Percentiles rank a stretch among this genome's conserved stretches.
phyloP scores from a whole-genome alignment of 2,113 vertebrate species.

The Leuciscus idus region DNA sequence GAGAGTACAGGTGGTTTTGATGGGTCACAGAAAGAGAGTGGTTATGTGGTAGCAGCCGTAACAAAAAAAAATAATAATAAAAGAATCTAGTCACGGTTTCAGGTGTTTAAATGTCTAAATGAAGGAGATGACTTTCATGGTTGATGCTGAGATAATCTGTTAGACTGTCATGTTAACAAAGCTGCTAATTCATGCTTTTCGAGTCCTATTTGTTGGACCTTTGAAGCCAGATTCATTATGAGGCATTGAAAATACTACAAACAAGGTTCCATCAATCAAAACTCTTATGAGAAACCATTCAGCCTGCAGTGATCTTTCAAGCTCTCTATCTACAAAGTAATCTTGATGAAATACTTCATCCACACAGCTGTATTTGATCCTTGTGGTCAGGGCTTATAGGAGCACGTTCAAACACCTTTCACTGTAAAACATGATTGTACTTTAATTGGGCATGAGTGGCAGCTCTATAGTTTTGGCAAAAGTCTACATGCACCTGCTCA shows the following conservation, averaged over 20 bases:
- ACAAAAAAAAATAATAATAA: not conserved
- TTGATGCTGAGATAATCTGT: not conserved
- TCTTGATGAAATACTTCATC: conserved; percentile 52
- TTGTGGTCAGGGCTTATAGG: conserved; percentile 25
- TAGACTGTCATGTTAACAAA: conserved; percentile 52
- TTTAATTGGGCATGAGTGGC: conserved; percentile 46
- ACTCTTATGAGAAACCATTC: conserved; percentile 12
- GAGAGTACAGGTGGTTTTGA: conserved; percentile 5
- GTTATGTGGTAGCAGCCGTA: not conserved
- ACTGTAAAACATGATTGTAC: conserved; percentile 55
- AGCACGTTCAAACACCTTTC: conserved; percentile 57
- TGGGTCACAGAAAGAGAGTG: not conserved
- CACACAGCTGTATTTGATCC: conserved; percentile 59
- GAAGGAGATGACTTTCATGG: not conserved
- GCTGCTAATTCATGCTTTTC: conserved; percentile 25
- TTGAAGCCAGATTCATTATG: conserved; percentile 44
- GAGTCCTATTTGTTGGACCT: conserved; percentile 30
- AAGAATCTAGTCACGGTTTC: conserved; percentile 7
- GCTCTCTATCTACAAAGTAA: conserved; percentile 40
- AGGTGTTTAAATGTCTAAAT: conserved; percentile 22
- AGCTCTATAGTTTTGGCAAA: conserved; percentile 45
- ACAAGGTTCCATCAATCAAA: conserved; percentile 37
- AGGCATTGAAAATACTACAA: conserved; percentile 43
- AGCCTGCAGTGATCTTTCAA: conserved; percentile 45
- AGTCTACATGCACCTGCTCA: conserved; percentile 74